These are phyloP conservation scores for Eueremaeus valkanovi DNA, from an alignment of 2,888 invertebrate genomes.

Conservation along the genomic window DNA sequence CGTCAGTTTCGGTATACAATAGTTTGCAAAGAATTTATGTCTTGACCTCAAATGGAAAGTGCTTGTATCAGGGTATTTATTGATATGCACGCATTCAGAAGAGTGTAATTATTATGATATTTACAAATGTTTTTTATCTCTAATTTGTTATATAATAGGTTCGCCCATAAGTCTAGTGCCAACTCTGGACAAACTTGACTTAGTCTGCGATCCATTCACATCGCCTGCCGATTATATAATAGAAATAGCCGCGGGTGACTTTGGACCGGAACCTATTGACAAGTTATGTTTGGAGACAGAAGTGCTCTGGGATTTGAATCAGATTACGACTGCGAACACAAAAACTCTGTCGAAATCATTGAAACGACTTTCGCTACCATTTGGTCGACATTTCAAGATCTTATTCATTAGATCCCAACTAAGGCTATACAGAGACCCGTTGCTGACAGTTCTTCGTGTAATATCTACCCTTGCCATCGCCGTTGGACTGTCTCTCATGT, in stretches of 20 bases:
- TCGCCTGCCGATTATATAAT: constrained; percentile 39
- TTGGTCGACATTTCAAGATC: neutral
- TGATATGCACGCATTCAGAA: too few species aligned
- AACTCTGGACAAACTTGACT: neutral
- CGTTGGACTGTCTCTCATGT: constrained; percentile 22
- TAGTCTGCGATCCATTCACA: constrained; percentile 22
- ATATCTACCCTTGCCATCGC: neutral
- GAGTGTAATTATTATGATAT: too few species aligned
- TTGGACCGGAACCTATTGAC: constrained; percentile 22
- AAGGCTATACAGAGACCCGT: constrained; percentile 12
- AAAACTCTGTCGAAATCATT: neutral
- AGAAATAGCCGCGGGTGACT: constrained; percentile 39
- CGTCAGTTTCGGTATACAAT: constrained; percentile 24
- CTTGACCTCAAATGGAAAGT: neutral
- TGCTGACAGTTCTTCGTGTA: constrained; percentile 12
- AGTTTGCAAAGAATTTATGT: constrained; percentile 25
- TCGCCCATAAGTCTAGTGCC: constrained; percentile 25
- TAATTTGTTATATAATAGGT: constrained; percentile 1
- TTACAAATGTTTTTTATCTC: neutral
- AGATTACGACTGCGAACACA: neutral
- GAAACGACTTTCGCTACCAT: constrained; percentile 17
- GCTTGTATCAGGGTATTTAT: constrained; percentile 26
- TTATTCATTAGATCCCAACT: neutral
- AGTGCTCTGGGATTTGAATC: neutral
- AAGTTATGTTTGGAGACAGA: neutral